Conservation (phyloP, 2,113 vertebrate genomes). For the Entomyzon cyanotis region DNA sequence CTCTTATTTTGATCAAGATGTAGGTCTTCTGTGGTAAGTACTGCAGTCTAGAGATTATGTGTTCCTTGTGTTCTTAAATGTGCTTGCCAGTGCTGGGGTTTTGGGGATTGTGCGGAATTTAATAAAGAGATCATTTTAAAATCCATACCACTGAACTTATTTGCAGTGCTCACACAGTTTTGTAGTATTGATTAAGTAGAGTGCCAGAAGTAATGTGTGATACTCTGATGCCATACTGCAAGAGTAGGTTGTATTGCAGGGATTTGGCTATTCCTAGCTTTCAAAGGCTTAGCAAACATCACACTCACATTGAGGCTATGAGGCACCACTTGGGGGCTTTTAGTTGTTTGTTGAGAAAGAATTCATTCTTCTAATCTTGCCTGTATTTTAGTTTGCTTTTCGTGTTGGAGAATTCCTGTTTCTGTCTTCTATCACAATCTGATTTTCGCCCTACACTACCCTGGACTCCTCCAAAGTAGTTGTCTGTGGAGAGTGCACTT, state of each 20-base stretch:
- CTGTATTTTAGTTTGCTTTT: neutral
- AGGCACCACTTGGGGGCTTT: neutral
- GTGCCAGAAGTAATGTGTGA: neutral
- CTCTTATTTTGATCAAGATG: neutral
- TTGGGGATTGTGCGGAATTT: neutral
- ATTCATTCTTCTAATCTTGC: neutral
- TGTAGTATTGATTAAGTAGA: neutral
- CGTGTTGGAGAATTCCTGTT: neutral
- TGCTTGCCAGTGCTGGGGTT: neutral
- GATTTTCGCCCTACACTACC: fast-evolving
- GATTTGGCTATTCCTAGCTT: neutral
- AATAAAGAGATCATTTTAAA: neutral
- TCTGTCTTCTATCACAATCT: neutral
- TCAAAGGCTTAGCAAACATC: neutral
- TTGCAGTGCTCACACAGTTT: neutral
- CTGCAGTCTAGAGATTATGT: neutral
- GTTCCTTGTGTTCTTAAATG: neutral
- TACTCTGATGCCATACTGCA: neutral
- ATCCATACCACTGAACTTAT: neutral
- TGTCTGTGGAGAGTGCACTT: neutral
- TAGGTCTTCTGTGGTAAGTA: neutral
- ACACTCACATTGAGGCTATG: neutral
- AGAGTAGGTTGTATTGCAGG: neutral
- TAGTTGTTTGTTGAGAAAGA: neutral
- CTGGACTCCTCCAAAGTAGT: neutral